Percentiles rank a stretch among this genome's conserved stretches.
Conservation (phyloP, 2,797 vertebrate genomes). For the Aratinga solstitialis region DNA sequence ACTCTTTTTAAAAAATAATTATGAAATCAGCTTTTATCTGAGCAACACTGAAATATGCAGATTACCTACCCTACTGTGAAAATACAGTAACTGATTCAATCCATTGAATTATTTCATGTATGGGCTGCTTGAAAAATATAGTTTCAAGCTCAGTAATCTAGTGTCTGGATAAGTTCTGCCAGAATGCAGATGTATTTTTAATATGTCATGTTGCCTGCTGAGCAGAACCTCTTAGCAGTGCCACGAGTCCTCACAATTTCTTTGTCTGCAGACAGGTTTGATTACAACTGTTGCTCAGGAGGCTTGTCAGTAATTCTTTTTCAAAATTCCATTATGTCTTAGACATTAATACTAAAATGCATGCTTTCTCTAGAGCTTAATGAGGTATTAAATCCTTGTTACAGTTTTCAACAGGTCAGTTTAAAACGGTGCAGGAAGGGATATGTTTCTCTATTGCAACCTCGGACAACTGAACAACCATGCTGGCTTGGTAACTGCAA, state of each 20-base stretch:
- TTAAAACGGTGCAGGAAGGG: neutral
- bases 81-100: neutral
- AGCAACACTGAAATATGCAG: neutral
- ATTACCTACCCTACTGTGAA: neutral
- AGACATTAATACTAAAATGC: neutral
- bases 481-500: neutral
- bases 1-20: neutral
- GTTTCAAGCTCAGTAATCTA: neutral
- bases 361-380: neutral
- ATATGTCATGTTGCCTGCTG: neutral
- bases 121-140: neutral
- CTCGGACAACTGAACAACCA: accelerated
- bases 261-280: slow-evolving; percentile 4
- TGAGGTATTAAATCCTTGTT: neutral
- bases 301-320: neutral
- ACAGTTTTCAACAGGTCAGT: neutral
- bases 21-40: neutral
- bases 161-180: neutral
- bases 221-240: neutral
- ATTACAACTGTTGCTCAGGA: neutral
- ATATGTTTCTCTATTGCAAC: neutral
- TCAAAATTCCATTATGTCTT: neutral
- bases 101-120: neutral
- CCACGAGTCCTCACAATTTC: neutral
- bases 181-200: neutral